phyloP scores from a whole-genome alignment of 2,113 vertebrate genomes.

The Raja brachyura region DNA sequence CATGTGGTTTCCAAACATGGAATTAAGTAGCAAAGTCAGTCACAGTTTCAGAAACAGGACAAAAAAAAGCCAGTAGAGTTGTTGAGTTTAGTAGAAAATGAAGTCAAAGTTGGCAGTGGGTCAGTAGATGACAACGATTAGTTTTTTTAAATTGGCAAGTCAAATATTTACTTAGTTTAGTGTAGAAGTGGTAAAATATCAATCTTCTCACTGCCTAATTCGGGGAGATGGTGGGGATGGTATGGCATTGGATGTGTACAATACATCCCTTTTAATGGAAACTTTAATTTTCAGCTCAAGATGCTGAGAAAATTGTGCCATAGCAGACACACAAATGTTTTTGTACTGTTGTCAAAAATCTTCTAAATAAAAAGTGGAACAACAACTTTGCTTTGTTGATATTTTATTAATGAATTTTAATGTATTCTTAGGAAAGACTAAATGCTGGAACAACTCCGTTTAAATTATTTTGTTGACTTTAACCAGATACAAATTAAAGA shows the following conservation, averaged over 20 bases:
- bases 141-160: neutral
- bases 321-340: neutral
- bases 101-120: neutral
- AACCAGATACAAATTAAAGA: neutral
- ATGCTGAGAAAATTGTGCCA: neutral
- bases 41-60: neutral
- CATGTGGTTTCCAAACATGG: neutral
- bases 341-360: neutral
- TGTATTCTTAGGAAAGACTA: neutral
- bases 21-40: neutral
- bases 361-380: neutral
- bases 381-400: neutral
- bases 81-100: neutral
- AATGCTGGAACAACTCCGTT: too few species aligned
- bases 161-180: neutral
- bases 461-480: too few species aligned
- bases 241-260: neutral
- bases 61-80: neutral
- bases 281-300: neutral
- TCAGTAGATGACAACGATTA: neutral
- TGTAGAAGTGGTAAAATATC: neutral
- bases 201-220: neutral
- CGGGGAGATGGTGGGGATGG: neutral
- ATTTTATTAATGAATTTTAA: neutral
- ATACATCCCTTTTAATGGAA: neutral